phyloP scores from a whole-genome alignment of 1,140 invertebrate genomes.

The Archivesica marissinica region DNA sequence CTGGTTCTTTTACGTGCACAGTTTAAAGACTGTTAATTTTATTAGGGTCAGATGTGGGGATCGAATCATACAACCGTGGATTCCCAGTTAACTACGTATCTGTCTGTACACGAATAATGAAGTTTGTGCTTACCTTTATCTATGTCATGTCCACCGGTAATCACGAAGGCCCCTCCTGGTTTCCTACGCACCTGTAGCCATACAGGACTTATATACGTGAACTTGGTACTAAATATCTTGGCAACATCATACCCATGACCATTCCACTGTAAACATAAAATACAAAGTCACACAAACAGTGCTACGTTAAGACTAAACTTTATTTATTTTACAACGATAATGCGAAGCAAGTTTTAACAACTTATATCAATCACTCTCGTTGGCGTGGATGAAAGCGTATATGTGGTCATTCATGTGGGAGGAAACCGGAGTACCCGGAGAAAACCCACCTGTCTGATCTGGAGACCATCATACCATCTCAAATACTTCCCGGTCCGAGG shows the following conservation, averaged over 20 bases:
- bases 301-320: too few relatives aligned
- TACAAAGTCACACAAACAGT: neutral
- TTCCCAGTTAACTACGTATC: too few relatives aligned
- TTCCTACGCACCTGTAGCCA: conserved; percentile 93
- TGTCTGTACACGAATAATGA: neutral
- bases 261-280: conserved; percentile 92
- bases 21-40: too few relatives aligned
- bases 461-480: too few relatives aligned
- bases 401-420: neutral
- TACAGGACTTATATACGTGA: conserved; percentile 95
- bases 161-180: conserved; percentile 84
- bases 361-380: neutral
- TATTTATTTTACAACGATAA: too few relatives aligned
- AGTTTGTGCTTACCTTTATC: conserved; percentile 89
- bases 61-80: too few relatives aligned
- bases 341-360: neutral
- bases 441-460: neutral
- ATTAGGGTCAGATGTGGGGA: too few relatives aligned
- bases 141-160: conserved; percentile 86
- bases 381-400: neutral
- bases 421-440: neutral
- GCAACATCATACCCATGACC: conserved; percentile 96
- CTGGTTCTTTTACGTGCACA: too few relatives aligned
- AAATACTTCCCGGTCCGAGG: too few relatives aligned
- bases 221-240: conserved; percentile 95